Base-by-base conservation (phyloP, 1,140 invertebrate genomes). In the Calosoma granatense region DNA sequence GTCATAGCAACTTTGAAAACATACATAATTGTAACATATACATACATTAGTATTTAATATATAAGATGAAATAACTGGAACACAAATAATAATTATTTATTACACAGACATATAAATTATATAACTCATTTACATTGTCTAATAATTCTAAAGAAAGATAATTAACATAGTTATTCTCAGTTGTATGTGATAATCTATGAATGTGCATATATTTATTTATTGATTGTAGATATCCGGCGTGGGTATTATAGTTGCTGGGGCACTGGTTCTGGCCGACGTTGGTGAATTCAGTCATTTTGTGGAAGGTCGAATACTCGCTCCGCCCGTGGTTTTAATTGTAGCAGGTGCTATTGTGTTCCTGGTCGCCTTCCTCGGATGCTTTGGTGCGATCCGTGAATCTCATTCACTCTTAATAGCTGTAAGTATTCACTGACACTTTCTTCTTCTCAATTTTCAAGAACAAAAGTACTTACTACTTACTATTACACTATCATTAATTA, bases 341-440 rank as follows among this genome's bases (percentile, higher is more conserved):
- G 78, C 81, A 22, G 86, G 86, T 1, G 62, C 74, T 6, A 75
- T 87, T 20, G 78, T 86, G 51, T 86, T 87, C 60, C 60, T 85
- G 11, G 78, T 86, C 36, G 83, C 85, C 2, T 86, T 85, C 56
- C 70, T 87, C 53, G 86, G 86, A 56, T 88, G 86, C 63, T 88
- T 83, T 63, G 86, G 86, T n/a, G 85, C 85, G 14, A 79, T 86
- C 30, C 79, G 81, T 60, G 85, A 87, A 64, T 84, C 80, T 56
- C 78, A 80, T 54, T 79, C 78, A 36, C 76, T 87, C 68, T 69
- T 87, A 0, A 76, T 85, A 43, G 82, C 78, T 14, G 83, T 86
- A 72, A 75, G 26, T 36, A 36, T n/a, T n/a, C n/a, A n/a, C n/a
- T n/a, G n/a, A n/a, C n/a, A n/a, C n/a, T n/a, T n/a, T n/a, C n/a